Evolutionary conservation across 2,888 invertebrate species (phyloP).

Genomic region (Caenorhabditis plicata): DNA sequence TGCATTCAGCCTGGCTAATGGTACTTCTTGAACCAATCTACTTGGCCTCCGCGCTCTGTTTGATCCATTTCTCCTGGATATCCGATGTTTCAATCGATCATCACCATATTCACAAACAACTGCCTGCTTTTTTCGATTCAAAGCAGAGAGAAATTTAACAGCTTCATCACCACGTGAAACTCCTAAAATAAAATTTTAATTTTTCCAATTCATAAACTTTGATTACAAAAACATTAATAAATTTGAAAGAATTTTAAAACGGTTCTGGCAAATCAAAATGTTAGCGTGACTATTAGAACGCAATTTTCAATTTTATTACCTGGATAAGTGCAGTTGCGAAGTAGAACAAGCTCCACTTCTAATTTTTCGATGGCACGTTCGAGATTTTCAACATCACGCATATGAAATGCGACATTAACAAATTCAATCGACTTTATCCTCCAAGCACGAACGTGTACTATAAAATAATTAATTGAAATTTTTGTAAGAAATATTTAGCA

Average conservation of each 20-base stretch:
- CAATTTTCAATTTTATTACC: not conserved
- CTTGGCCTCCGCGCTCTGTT: conserved; percentile 14
- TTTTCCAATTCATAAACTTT: not conserved
- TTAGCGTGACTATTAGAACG: too few species aligned
- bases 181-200: not conserved
- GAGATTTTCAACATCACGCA: conserved; percentile 45
- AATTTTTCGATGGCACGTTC: conserved; percentile 50
- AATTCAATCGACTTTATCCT: conserved; percentile 51
- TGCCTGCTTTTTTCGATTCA: conserved; percentile 49
- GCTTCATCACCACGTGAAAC: conserved; percentile 45
- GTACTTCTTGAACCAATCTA: conserved; percentile 6
- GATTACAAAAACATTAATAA: too few species aligned
- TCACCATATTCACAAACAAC: conserved; percentile 54
- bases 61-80: conserved; percentile 11
- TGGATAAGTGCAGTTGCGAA: conserved; percentile 50
- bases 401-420: conserved; percentile 48
- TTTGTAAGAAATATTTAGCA: too few species aligned
- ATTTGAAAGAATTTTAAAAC: too few species aligned
- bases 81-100: conserved; percentile 42
- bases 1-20: conserved; percentile 3
- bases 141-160: conserved; percentile 40
- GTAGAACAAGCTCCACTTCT: conserved; percentile 47
- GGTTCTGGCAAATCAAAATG: too few species aligned
- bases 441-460: conserved; percentile 50
- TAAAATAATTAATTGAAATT: too few species aligned